These are phyloP conservation scores for Dendrophyllia cribrosa DNA, from an alignment of 64 coral and sea anemone species.

Conservation along the genomic window DNA sequence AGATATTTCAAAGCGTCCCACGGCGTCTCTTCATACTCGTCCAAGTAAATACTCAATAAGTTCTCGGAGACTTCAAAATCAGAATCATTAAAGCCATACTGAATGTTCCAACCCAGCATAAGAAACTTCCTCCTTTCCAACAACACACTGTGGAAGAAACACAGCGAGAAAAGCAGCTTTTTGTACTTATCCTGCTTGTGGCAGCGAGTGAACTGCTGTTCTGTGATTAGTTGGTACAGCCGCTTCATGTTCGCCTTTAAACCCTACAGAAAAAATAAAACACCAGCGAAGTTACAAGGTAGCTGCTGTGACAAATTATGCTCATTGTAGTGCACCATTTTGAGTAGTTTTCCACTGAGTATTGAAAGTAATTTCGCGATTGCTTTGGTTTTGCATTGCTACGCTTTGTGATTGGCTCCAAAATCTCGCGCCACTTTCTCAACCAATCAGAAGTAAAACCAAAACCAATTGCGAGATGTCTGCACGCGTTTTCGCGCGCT, in stretches of 20 bases:
- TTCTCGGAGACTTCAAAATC: conserved; percentile 99
- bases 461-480: too few species aligned
- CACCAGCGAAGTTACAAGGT: neutral
- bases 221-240: conserved; percentile 96
- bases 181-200: conserved; percentile 99
- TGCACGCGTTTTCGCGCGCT: too few species aligned
- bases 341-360: too few species aligned
- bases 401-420: too few species aligned
- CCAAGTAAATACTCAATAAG: conserved; percentile 95
- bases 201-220: conserved; percentile 93
- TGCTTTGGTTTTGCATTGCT: too few species aligned
- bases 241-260: conserved; percentile 99
- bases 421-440: too few species aligned
- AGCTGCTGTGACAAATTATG: too few species aligned
- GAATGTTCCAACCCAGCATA: conserved; percentile 98
- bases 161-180: conserved; percentile 94
- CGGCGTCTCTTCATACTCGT: conserved; percentile 98
- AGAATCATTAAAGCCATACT: conserved; percentile 97
- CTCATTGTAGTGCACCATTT: too few species aligned
- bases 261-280: conserved; percentile 61
- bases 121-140: conserved; percentile 96
- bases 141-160: conserved; percentile 98
- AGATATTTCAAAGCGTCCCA: conserved; percentile 99
- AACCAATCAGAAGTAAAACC: too few species aligned
- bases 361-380: too few species aligned